Evolutionary conservation across 2,797 vertebrate species (phyloP), one percentile per base, ranked within the genome.

Genomic region (Poecilia wingei): DNA sequence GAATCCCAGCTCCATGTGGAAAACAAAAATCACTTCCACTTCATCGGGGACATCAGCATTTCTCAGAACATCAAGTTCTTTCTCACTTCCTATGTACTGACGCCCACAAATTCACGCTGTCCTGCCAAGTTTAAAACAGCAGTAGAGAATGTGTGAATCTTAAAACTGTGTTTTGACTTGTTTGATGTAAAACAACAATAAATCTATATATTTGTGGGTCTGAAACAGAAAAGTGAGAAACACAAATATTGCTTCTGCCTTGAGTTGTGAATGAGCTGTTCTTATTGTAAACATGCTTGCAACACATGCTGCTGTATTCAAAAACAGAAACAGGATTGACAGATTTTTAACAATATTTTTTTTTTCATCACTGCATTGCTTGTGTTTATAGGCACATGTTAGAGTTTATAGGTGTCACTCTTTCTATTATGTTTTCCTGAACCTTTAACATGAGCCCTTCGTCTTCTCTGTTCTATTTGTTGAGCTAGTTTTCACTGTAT

Each of bases 61-160:
- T 93, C 93, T 93, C 59, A 92, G 93, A 95, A 95, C 88, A 86
- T 79, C 59, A 82, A 82, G 89, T 91, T 89, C 86, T 85, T 89
- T 76, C 89, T 87, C 76, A 85, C 81, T 80, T 83, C 53, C 70
- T 28, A 22, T 72, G 72, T 84, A 77, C 86, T 53, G 81, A 36
- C 77, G 31, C 76, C 59, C 74, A 64, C 81, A 69, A 66, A 66
- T 46, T 76, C 77, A 59, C 49, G 4, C 69, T 25, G 28, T 46
- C 53, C 45, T 18, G 57, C 31, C 72, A 82, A 81, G 80, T 81
- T 83, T 71, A 90, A 80, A 75, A 14, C 43, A 7, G 20, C 18
- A 64, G 39, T 10, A 31, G 13, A 6, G 3, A n/a, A 41, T n/a
- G 36, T 43, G 10, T 25, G 9, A 51, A 22, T 53, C 49, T 55